These are phyloP conservation scores for Ceratina australensis DNA, from an alignment of 1,140 invertebrate genomes.

Conservation along the genomic window DNA sequence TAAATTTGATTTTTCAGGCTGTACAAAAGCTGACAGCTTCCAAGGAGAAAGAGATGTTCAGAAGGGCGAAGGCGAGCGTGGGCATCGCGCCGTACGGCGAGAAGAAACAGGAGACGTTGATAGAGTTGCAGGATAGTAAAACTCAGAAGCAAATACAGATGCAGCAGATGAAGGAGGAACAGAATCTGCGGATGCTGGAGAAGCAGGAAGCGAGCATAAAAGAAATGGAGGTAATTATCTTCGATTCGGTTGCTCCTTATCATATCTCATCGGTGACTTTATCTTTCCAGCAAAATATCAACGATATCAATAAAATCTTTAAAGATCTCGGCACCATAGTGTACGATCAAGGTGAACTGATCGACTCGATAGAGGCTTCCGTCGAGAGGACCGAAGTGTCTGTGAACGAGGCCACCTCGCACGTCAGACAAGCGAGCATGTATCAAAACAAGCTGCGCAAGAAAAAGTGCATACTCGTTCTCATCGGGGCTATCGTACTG, in stretches of 20 bases:
- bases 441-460: constrained; percentile 93
- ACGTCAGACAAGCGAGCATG: constrained; percentile 89
- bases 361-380: constrained; percentile 98
- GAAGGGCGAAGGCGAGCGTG: constrained; percentile 82
- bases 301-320: constrained; percentile 98
- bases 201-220: constrained; percentile 94
- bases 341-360: constrained; percentile 97
- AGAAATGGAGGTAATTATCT: constrained; percentile 89
- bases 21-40: constrained; percentile 89
- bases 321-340: constrained; percentile 98
- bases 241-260: constrained; percentile 87
- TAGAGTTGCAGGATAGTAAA: constrained; percentile 83
- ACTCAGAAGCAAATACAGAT: constrained; percentile 82
- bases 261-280: constrained; percentile 82
- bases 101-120: constrained; percentile 82
- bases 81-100: constrained; percentile 80
- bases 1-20: constrained; percentile 71
- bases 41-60: constrained; percentile 91
- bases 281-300: constrained; percentile 90
- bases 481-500: constrained; percentile 85
- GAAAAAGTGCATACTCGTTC: constrained; percentile 89
- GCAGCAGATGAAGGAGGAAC: constrained; percentile 91
- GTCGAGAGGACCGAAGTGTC: constrained; percentile 94
- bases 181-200: constrained; percentile 90
- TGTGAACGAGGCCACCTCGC: constrained; percentile 89